Conservation (phyloP, 2,113 vertebrate genomes). For the Actinemys pallida region DNA sequence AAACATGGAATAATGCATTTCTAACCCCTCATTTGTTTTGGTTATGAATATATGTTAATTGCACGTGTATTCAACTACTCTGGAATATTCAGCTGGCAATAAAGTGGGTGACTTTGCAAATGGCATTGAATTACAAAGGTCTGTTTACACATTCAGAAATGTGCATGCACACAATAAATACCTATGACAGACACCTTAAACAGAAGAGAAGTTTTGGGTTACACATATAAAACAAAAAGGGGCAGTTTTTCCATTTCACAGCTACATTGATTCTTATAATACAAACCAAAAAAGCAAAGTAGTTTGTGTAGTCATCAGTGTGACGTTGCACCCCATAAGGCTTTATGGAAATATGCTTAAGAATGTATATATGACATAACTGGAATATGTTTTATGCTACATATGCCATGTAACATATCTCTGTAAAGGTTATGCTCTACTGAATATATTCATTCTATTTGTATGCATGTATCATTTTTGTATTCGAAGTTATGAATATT, state of each 20-base stretch:
- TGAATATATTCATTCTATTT: too few relatives aligned
- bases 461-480: too few relatives aligned
- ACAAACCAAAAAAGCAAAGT: not conserved
- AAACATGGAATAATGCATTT: not conserved
- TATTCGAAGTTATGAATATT: too few relatives aligned
- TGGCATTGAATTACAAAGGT: rapidly evolving
- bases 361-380: too few relatives aligned
- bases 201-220: not conserved
- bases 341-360: too few relatives aligned
- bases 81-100: rapidly evolving
- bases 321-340: too few relatives aligned
- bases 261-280: not conserved
- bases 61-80: rapidly evolving
- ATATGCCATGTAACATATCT: too few relatives aligned
- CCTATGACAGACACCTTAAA: not conserved
- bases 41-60: rapidly evolving
- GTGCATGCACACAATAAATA: not conserved
- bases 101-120: not conserved
- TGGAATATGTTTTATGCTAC: too few relatives aligned
- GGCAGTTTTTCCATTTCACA: rapidly evolving
- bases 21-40: not conserved
- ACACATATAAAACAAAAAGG: not conserved
- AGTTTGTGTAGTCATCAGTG: not conserved
- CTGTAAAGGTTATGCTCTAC: too few relatives aligned
- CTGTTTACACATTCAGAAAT: rapidly evolving